phyloP scores from a whole-genome alignment of 2,797 vertebrate species.

The Borostomias antarcticus region DNA sequence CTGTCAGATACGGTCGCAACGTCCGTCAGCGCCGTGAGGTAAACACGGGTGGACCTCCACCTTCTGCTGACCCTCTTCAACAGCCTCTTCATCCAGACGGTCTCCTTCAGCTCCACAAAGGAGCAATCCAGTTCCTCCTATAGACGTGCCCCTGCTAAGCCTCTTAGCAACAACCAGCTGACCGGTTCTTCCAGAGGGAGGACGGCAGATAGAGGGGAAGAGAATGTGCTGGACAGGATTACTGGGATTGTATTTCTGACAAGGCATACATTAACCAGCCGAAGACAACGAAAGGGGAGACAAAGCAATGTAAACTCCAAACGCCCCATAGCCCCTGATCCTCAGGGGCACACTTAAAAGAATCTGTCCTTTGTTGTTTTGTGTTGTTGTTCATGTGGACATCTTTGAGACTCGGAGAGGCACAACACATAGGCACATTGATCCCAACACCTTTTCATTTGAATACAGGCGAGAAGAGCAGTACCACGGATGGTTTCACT shows the following conservation, averaged over 20 bases:
- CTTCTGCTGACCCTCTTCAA: neutral
- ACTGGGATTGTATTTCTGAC: constrained; percentile 44
- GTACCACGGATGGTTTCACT: neutral
- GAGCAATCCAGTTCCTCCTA: constrained; percentile 35
- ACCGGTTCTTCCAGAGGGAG: constrained; percentile 25
- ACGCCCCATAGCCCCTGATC: constrained; percentile 41
- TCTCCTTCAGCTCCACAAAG: constrained; percentile 29
- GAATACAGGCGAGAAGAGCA: constrained; percentile 22
- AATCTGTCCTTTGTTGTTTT: constrained; percentile 13
- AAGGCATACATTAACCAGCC: constrained; percentile 51
- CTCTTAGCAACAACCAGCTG: constrained; percentile 41
- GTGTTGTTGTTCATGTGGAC: constrained; percentile 26
- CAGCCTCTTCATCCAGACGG: constrained; percentile 10
- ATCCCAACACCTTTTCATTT: too few relatives aligned
- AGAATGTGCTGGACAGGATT: constrained; percentile 22
- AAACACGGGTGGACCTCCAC: neutral
- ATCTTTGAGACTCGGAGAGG: constrained; percentile 26
- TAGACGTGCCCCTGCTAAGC: constrained; percentile 28
- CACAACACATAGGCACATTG: too few relatives aligned
- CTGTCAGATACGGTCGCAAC: too few relatives aligned
- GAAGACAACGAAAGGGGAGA: constrained; percentile 36
- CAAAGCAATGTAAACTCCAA: constrained; percentile 49
- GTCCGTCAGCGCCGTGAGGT: neutral
- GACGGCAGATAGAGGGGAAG: constrained; percentile 1
- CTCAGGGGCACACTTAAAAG: constrained; percentile 38